Evolutionary conservation across 2,797 vertebrate genomes (phyloP).

Genomic region (Tinamus major): DNA sequence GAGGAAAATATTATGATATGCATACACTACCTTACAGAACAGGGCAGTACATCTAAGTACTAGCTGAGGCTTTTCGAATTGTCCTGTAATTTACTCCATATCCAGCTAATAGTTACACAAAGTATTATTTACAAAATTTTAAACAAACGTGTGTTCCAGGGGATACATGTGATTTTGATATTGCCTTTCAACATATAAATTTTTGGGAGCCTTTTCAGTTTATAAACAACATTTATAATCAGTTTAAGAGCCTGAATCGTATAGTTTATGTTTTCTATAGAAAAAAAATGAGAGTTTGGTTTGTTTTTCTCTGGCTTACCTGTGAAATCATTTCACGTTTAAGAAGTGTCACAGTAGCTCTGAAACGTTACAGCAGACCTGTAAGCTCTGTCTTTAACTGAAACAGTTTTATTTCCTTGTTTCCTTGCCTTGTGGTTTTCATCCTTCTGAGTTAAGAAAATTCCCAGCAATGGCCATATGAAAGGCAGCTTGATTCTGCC

Average conservation of each 20-base stretch:
- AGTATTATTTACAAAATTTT: background rate
- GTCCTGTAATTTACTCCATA: background rate
- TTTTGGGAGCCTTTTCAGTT: background rate
- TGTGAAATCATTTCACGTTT: slow-evolving; percentile 31
- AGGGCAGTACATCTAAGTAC: background rate
- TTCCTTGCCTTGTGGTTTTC: slow-evolving; percentile 53
- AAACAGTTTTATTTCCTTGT: slow-evolving; percentile 18
- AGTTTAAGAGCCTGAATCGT: background rate
- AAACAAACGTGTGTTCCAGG: background rate
- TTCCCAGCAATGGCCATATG: slow-evolving; percentile 40
- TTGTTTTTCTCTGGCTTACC: slow-evolving; percentile 26
- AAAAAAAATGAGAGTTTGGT: background rate
- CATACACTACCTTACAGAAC: background rate
- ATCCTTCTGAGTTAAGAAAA: slow-evolving; percentile 59
- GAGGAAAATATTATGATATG: background rate
- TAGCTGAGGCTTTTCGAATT: background rate
- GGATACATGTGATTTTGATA: fast-evolving
- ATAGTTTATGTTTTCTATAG: background rate
- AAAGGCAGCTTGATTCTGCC: slow-evolving; percentile 42
- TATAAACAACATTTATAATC: background rate
- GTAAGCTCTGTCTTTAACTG: slow-evolving; percentile 63
- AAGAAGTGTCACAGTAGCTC: background rate
- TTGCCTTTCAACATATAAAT: background rate
- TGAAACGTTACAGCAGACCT: slow-evolving; percentile 42
- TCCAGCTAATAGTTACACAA: background rate